Evolutionary conservation across 2,797 vertebrate species (phyloP).

Genomic region (Notolepis coatsorum): DNA sequence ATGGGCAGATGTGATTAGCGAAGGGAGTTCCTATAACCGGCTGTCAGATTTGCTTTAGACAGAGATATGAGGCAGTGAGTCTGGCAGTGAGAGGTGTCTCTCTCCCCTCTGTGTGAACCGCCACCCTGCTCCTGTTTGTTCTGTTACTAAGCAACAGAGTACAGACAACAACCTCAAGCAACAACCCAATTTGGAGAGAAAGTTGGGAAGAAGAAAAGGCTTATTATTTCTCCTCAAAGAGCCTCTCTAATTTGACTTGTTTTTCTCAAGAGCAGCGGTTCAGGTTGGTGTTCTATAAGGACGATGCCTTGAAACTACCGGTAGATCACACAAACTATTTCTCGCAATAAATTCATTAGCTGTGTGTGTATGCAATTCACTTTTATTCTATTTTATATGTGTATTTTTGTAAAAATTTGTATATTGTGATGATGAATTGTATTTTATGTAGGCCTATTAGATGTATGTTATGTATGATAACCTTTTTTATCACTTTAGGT

Average conservation of each 20-base stretch:
- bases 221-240: conserved; percentile 8
- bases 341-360: too few relatives aligned
- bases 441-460: too few relatives aligned
- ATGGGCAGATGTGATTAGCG: neutral
- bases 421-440: too few relatives aligned
- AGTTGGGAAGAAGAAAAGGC: neutral
- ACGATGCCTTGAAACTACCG: too few relatives aligned
- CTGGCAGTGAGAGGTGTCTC: conserved; percentile 3
- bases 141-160: conserved; percentile 55
- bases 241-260: conserved; percentile 11
- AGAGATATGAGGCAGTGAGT: neutral
- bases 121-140: conserved; percentile 47
- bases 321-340: too few relatives aligned
- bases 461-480: too few relatives aligned
- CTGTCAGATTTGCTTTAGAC: neutral
- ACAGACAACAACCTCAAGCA: conserved; percentile 31
- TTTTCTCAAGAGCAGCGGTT: too few relatives aligned
- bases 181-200: conserved; percentile 36
- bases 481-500: too few relatives aligned
- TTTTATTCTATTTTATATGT: too few relatives aligned
- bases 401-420: too few relatives aligned
- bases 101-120: conserved; percentile 4
- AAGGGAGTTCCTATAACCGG: neutral
- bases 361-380: too few relatives aligned
- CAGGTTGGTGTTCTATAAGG: too few relatives aligned